Conservation (phyloP, 2,113 vertebrate genomes). For the Tauraco erythrolophus region DNA sequence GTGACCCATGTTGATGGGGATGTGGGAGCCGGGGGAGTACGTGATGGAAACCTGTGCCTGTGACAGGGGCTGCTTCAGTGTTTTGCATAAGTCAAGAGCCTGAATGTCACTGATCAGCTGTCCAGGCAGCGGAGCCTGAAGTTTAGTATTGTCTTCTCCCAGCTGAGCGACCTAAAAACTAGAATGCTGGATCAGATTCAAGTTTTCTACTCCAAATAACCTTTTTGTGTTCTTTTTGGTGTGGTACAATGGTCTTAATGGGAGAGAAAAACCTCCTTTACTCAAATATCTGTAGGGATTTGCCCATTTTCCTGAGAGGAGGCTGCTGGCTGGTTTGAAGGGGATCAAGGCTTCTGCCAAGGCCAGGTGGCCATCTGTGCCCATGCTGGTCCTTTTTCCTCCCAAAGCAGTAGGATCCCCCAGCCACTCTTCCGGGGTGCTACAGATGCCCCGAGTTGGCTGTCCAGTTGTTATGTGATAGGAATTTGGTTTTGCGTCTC, state of each 20-base stretch:
- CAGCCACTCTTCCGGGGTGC: neutral
- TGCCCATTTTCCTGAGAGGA: neutral
- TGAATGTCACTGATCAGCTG: neutral
- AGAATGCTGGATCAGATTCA: neutral
- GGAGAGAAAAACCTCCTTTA: neutral
- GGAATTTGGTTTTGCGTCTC: neutral
- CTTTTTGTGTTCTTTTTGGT: neutral
- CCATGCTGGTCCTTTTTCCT: accelerated
- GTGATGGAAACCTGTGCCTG: neutral
- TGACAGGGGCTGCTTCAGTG: neutral
- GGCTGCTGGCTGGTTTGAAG: neutral
- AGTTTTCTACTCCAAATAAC: neutral
- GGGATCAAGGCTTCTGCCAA: neutral
- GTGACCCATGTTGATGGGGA: neutral
- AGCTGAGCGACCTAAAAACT: neutral
- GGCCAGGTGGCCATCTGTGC: neutral
- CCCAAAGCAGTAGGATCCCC: neutral
- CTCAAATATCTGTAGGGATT: neutral
- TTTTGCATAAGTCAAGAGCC: neutral
- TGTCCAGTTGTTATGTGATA: neutral
- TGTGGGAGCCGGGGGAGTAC: accelerated
- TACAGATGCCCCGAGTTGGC: accelerated
- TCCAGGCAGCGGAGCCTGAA: neutral
- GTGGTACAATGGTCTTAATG: neutral
- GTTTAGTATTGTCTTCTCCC: neutral